These are phyloP conservation scores for Dreissena rostriformis DNA, from an alignment of 1,140 invertebrate species.

Conservation along the genomic window DNA sequence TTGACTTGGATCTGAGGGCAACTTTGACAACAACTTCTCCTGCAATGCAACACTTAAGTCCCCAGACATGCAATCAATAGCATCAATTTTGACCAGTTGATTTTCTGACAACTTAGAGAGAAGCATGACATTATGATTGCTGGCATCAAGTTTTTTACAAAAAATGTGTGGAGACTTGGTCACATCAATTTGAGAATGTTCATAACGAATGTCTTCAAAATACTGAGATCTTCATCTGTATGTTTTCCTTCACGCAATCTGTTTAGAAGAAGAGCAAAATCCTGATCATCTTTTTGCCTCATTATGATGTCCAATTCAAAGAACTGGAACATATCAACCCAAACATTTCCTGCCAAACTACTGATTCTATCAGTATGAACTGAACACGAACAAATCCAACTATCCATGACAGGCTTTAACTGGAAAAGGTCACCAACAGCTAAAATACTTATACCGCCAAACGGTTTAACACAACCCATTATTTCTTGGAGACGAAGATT, in stretches of 20 bases:
- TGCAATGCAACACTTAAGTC: constrained; percentile 8
- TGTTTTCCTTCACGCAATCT: constrained; percentile 53
- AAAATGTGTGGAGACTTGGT: constrained; percentile 2
- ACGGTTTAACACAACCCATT: constrained; percentile 38
- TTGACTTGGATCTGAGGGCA: constrained; percentile 34
- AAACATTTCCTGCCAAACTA: constrained; percentile 58
- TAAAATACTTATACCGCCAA: constrained; percentile 57
- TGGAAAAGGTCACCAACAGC: constrained; percentile 62
- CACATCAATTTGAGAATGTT: neutral
- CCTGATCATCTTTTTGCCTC: constrained; percentile 61
- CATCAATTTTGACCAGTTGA: constrained; percentile 13
- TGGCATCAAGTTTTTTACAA: constrained; percentile 12
- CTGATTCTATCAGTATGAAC: constrained; percentile 5
- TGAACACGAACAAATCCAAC: constrained; percentile 34
- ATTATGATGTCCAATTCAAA: constrained; percentile 66
- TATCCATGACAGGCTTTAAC: constrained; percentile 57
- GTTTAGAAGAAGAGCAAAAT: constrained; percentile 60
- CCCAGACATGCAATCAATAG: constrained; percentile 24
- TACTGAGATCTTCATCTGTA: constrained; percentile 35
- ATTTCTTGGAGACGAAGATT: constrained; percentile 55
- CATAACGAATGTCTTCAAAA: neutral
- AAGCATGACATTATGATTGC: neutral
- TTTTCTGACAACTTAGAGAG: neutral
- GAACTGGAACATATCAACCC: constrained; percentile 61
- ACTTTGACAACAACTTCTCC: constrained; percentile 5